Conservation (phyloP, 2,888 invertebrate species). For the Chymomyza caudatula region DNA sequence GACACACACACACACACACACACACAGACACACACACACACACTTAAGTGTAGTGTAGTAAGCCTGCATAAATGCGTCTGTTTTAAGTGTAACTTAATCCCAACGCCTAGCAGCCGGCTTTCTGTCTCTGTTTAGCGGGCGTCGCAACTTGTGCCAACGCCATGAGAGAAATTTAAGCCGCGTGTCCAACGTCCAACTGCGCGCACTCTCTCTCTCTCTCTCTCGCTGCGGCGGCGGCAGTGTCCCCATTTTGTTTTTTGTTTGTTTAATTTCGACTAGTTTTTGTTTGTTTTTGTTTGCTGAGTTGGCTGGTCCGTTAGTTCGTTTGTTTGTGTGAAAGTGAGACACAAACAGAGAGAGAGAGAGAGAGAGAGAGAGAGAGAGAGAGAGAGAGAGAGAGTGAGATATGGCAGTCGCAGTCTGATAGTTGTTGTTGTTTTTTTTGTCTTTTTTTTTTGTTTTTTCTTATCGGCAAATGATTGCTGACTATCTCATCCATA, state of each 20-base stretch:
- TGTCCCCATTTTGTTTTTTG: slow-evolving; percentile 32
- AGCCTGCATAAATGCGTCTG: not conserved
- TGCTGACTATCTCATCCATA: not conserved
- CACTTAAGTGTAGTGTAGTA: too few relatives aligned
- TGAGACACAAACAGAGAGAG: not conserved
- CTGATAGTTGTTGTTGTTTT: too few relatives aligned
- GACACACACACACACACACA: slow-evolving; percentile 9
- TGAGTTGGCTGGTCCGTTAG: not conserved
- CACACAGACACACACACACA: slow-evolving; percentile 14
- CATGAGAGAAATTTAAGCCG: not conserved
- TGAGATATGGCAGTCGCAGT: not conserved
- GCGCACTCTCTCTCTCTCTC: not conserved
- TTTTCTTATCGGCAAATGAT: slow-evolving; percentile 27
- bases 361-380: not conserved
- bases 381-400: not conserved
- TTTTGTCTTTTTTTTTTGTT: too few relatives aligned
- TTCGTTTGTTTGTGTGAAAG: not conserved
- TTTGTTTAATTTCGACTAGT: slow-evolving; percentile 11
- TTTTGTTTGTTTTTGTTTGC: slow-evolving; percentile 51
- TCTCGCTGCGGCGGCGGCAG: not conserved
- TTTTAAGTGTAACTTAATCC: not conserved
- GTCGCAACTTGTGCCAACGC: not conserved
- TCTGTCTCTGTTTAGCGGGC: not conserved
- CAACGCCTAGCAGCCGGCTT: not conserved
- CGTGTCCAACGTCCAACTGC: not conserved